These are phyloP conservation scores for Esperia sulphurella DNA, from an alignment of 2,888 invertebrate genomes.

Conservation along the genomic window DNA sequence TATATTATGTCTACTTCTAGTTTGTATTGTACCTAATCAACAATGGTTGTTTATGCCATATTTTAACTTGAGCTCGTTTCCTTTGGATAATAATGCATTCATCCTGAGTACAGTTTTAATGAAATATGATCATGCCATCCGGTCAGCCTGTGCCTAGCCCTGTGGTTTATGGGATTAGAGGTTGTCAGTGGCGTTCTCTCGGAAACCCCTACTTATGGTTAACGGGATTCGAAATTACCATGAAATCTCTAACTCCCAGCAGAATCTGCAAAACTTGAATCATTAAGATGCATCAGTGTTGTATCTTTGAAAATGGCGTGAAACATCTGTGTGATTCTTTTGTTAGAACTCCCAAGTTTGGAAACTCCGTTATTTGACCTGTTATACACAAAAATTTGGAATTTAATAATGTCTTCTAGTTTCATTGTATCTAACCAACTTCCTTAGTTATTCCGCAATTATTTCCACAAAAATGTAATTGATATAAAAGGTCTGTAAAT, in stretches of 20 bases:
- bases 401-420: too few species aligned
- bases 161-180: constrained; percentile 32
- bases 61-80: background rate
- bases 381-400: too few species aligned
- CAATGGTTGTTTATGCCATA: background rate
- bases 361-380: too few species aligned
- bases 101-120: constrained; percentile 7
- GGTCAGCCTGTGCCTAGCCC: constrained; percentile 13
- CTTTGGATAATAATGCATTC: constrained; percentile 1
- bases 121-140: constrained; percentile 13
- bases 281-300: background rate
- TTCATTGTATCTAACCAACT: too few species aligned
- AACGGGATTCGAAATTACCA: constrained; percentile 23
- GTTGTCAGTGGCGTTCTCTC: constrained; percentile 16
- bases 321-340: too few species aligned
- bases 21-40: background rate
- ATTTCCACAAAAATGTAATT: too few species aligned
- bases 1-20: too few species aligned
- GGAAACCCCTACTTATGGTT: constrained; percentile 20
- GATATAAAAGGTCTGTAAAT: too few species aligned
- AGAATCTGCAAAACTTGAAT: background rate
- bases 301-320: background rate
- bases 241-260: constrained; percentile 12
- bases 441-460: too few species aligned
- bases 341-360: too few species aligned